These are phyloP conservation scores for Tubulanus polymorphus DNA, from an alignment of 2,888 invertebrate species.

Conservation along the genomic window DNA sequence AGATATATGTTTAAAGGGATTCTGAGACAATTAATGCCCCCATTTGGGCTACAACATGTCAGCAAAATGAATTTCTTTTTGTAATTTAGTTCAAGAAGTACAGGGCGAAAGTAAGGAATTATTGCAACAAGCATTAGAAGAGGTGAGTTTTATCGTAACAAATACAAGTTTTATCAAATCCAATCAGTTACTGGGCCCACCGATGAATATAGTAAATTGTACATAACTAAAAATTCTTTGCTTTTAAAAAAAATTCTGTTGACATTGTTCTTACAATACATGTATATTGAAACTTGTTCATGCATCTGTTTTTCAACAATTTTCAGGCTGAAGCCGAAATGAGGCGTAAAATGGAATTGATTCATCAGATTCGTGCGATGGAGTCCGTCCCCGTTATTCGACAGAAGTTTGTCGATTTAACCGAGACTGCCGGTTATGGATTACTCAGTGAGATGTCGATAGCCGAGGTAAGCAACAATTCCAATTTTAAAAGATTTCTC, in stretches of 20 bases:
- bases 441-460: slow-evolving; percentile 53
- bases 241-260: no score
- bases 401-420: slow-evolving; percentile 48
- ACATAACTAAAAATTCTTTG: no score
- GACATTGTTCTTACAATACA: not conserved
- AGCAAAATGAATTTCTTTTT: slow-evolving; percentile 1
- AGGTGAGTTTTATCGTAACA: no score
- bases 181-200: no score
- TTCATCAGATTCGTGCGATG: slow-evolving; percentile 52
- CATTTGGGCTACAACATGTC: no score
- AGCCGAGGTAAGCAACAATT: slow-evolving; percentile 40
- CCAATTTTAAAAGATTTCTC: not conserved
- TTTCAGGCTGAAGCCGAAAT: slow-evolving; percentile 50
- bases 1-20: no score
- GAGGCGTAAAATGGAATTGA: slow-evolving; percentile 49
- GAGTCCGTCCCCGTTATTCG: slow-evolving; percentile 45
- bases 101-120: slow-evolving; percentile 47
- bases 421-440: slow-evolving; percentile 45
- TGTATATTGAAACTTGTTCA: not conserved
- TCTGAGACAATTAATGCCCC: no score
- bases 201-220: no score
- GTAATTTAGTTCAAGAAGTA: slow-evolving; percentile 49
- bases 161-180: no score
- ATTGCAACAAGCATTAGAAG: slow-evolving; percentile 48
- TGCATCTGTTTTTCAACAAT: not conserved